Evolutionary conservation across 2,113 vertebrate species (phyloP), one percentile per base, ranked within the genome.

Genomic region (Stigmatopora nigra): DNA sequence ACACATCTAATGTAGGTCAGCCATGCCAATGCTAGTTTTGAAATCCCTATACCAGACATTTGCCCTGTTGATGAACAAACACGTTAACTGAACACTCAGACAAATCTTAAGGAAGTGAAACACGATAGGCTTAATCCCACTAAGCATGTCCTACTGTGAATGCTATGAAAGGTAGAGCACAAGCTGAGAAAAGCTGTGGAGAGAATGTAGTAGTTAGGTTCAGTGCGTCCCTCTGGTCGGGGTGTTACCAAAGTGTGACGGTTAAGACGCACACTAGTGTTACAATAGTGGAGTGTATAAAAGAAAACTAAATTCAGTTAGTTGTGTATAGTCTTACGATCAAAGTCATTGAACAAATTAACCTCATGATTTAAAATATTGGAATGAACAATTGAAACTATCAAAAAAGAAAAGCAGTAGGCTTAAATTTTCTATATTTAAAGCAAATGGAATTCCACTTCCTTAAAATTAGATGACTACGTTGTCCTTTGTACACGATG

Each of bases 1-100:
- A 66, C 47, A 36, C 58, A 59, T 75, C 46, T 49, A 59, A 86
- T 80, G 63, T 83, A 81, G 82, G 84, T 84, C 86, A 87, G 19
- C 41, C 44, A 82, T 63, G 69, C 73, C 74, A 55, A 57, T 66
- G 67, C 63, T 44, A 46, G 67, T 35, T n/a, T 65, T 68, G 65
- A 83, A 84, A 82, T 78, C 75, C 78, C 61, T 65, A 64, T 63
- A 36, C 44, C 64, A 84, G 80, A 86, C 74, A 71, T 13, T 49
- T 20, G 68, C 63, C 57, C 56, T 36, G 58, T 80, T 71, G 56
- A 73, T 45, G 57, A 31, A 63, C 64, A 63, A 49, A 57, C 10
- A 45, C 61, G 10, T 13, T 12, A 60, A 68, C 38, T 65, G n/a
- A 70, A 13, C 36, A 61, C 51, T 20, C 5, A 13, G 17, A 22